Base-by-base conservation (phyloP, 2,888 invertebrate species). In the Agrotis puta region DNA sequence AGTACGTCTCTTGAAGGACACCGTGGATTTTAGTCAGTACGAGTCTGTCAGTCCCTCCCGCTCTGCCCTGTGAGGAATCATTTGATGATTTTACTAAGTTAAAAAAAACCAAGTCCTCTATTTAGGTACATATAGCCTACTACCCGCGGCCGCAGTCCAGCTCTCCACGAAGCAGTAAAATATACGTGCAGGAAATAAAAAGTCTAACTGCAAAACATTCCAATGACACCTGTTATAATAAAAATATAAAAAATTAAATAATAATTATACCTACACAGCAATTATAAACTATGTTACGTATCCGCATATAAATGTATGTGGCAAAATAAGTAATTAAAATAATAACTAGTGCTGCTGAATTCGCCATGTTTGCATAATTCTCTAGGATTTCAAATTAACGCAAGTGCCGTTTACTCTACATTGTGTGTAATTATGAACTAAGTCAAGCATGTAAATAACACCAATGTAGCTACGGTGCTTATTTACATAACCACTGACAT, bases 361-460 rank as follows among this genome's bases (percentile, higher is more conserved):
- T 53, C 16, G 39, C 33, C 39, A 63, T 45, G 50, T 72, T 75
- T 50, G 47, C 64, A 79, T 79, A 79, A 79, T 75, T 61, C 45
- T 45, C 79, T 24, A 61, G 50, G 59, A 79, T 75, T 64, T 72
- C 64, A 64, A 79, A 79, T 79, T 73, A 79, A 59, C 27, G n/a
- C 6, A 64, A 79, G 39, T 73, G 59, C 59, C 63, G 53, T 59
- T 75, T 79, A 78, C 6, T 77, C 77, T 22, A 64, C 45, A 64
- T 54, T 45, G 20, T 27, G 7, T 43, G 61, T 20, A 43, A 76
- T 79, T 79, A 76, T 20, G 33, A 74, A 76, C 47, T 80, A 43
- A 74, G 45, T 57, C 47, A 63, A 47, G 53, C 75, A 66, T 43
- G 39, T 65, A 79, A 74, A 59, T 61, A 78, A 51, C 56, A 22